Evolutionary conservation across 2,113 vertebrate genomes (phyloP).

Genomic region (Bucco capensis): DNA sequence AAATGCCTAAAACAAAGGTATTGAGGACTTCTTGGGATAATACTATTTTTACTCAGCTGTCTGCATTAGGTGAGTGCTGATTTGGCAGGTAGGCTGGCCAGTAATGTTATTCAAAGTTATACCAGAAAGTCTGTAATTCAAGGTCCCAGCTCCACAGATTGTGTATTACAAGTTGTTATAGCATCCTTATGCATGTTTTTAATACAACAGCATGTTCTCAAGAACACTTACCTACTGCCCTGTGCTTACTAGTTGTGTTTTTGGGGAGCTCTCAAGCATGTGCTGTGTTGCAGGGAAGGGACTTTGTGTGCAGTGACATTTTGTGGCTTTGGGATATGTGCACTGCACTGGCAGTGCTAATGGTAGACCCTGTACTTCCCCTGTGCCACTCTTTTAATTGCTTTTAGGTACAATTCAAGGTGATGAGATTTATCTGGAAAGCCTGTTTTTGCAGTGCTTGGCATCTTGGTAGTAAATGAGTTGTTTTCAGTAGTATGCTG

Average conservation of each 20-base stretch:
- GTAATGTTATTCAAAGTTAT: not conserved
- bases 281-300: not conserved
- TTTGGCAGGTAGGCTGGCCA: not conserved
- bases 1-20: not conserved
- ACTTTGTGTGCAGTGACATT: accelerated
- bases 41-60: accelerated
- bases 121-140: not conserved
- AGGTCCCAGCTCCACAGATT: not conserved
- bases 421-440: not conserved
- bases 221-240: not conserved
- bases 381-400: not conserved
- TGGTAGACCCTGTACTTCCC: not conserved
- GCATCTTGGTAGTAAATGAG: not conserved
- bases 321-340: accelerated
- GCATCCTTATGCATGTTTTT: not conserved
- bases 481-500: not conserved
- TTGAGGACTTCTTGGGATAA: not conserved
- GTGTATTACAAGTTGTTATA: not conserved
- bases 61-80: not conserved
- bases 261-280: accelerated
- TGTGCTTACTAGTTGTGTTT: not conserved
- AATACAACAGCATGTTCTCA: not conserved
- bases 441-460: not conserved
- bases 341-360: accelerated
- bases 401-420: not conserved